These are phyloP conservation scores for Petrocephalus zakoni DNA, from an alignment of 2,113 vertebrate species.

Conservation along the genomic window DNA sequence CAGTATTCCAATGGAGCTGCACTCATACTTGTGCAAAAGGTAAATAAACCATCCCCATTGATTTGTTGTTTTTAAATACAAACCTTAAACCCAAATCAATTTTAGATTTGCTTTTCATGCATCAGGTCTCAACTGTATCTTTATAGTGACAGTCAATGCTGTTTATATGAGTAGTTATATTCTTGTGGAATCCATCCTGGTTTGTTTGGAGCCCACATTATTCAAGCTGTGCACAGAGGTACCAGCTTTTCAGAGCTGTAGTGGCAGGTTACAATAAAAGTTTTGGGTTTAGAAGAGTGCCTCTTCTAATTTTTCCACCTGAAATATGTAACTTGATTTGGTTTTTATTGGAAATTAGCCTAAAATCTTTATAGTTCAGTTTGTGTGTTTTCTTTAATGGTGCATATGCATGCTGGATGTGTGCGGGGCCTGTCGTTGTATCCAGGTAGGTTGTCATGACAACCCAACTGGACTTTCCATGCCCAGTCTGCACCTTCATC, in stretches of 20 bases:
- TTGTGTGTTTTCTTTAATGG: not conserved
- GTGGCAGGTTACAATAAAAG: not conserved
- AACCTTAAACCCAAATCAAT: not conserved
- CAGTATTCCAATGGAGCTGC: not conserved
- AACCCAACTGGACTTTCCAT: not conserved
- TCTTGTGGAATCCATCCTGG: not conserved
- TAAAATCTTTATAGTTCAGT: not conserved
- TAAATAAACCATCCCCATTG: not conserved
- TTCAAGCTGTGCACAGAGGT: not conserved
- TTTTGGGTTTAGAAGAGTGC: not conserved
- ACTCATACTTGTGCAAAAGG: not conserved
- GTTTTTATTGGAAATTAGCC: not conserved
- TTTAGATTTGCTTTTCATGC: not conserved
- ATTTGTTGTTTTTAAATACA: not conserved
- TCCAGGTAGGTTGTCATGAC: not conserved
- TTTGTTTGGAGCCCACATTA: not conserved
- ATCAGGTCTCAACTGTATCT: not conserved
- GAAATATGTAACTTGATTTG: not conserved
- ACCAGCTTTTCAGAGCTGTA: not conserved
- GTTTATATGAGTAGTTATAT: not conserved
- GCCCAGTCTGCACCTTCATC: not conserved
- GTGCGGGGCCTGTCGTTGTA: not conserved
- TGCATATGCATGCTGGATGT: not conserved
- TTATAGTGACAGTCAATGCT: not conserved
- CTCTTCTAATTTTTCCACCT: not conserved